phyloP scores from a whole-genome alignment of 2,113 vertebrate genomes.

The Vidua macroura region DNA sequence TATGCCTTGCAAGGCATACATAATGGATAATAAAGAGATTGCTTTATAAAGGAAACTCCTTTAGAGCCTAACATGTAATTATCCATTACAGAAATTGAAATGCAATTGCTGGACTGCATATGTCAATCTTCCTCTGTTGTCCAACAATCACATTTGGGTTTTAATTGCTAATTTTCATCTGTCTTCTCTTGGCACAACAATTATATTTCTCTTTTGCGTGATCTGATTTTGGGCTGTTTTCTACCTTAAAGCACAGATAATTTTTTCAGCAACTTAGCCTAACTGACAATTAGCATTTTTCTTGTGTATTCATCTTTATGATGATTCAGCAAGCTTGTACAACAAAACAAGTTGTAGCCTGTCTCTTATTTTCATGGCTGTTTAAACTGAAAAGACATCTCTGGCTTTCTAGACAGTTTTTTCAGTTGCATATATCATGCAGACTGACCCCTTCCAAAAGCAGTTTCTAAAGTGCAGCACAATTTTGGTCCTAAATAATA shows the following conservation, averaged over 20 bases:
- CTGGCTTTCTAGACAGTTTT: not conserved
- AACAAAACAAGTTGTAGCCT: not conserved
- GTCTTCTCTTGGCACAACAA: not conserved
- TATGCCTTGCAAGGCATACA: not conserved
- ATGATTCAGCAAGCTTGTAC: not conserved
- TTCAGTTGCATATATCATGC: not conserved
- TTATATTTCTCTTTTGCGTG: not conserved
- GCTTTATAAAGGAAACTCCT: not conserved
- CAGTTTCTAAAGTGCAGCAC: not conserved
- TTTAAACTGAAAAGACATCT: not conserved
- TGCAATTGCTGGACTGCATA: not conserved
- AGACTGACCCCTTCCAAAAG: not conserved
- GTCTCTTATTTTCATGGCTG: not conserved
- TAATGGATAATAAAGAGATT: not conserved
- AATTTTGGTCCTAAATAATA: not conserved
- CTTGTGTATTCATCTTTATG: not conserved
- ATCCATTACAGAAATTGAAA: constrained; percentile 19
- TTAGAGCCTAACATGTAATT: not conserved
- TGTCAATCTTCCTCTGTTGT: not conserved
- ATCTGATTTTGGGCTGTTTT: not conserved
- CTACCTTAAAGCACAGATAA: not conserved
- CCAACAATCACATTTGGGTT: not conserved
- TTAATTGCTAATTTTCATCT: constrained; percentile 36
- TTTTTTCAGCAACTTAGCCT: not conserved
- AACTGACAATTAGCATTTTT: not conserved